A percentile compares a stretch with the other conserved stretches of the same genome.
Evolutionary conservation across 2,888 invertebrate genomes (phyloP).

Genomic region (Microplitis manilae): DNA sequence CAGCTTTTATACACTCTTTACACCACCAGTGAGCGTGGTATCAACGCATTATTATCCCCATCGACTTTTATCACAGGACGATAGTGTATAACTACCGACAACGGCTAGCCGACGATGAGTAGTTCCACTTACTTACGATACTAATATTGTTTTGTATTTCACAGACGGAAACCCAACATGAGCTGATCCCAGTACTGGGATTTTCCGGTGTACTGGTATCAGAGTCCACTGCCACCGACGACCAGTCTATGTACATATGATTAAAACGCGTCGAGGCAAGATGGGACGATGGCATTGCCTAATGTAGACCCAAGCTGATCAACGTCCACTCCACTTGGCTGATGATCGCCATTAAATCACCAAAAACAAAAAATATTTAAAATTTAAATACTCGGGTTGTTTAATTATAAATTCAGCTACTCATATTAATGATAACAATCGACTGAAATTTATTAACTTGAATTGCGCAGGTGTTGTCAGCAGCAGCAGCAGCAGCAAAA

Average conservation of each 20-base stretch:
- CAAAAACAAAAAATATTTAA: too few relatives aligned
- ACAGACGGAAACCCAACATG: not conserved
- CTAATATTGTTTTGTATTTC: too few relatives aligned
- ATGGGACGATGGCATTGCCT: slow-evolving; percentile 6
- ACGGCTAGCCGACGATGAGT: not conserved
- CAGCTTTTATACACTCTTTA: not conserved
- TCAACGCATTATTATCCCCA: slow-evolving; percentile 64
- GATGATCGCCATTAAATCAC: too few relatives aligned
- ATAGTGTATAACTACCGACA: slow-evolving; percentile 51
- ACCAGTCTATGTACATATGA: not conserved
- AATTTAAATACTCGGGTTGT: too few relatives aligned
- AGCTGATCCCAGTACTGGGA: not conserved
- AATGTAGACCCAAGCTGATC: not conserved
- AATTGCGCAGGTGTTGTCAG: not conserved
- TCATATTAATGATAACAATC: not conserved
- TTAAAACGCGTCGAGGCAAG: not conserved
- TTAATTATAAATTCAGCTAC: not conserved
- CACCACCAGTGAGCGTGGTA: slow-evolving; percentile 40
- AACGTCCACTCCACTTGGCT: not conserved
- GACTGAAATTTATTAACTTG: not conserved
- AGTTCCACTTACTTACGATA: not conserved
- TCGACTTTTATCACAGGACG: slow-evolving; percentile 65
- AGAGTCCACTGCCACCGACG: not conserved
- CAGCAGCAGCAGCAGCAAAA: not conserved
- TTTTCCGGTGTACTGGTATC: not conserved